phyloP scores from a whole-genome alignment of 2,888 invertebrate species.

The Mellilla xanthometata region DNA sequence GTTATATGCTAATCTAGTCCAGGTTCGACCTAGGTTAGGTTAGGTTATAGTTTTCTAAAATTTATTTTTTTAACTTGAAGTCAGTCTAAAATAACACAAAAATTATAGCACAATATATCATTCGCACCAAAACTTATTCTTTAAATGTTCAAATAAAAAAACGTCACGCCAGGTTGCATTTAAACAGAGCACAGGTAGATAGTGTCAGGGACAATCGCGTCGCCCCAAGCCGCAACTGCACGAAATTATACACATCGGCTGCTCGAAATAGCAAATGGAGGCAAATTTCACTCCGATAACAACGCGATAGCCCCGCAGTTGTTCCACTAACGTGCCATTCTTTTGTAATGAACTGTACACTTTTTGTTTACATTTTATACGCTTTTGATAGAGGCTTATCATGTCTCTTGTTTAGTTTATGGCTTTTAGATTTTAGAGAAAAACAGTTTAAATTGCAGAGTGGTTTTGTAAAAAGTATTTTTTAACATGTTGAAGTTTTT shows the following conservation, averaged over 20 bases:
- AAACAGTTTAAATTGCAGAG: background rate
- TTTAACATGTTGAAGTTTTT: constrained; percentile 1
- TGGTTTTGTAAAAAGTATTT: background rate
- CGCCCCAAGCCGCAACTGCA: constrained; percentile 48
- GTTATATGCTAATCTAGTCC: no score
- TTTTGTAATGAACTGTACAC: constrained; percentile 53
- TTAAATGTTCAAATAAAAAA: no score
- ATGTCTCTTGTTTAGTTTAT: constrained; percentile 5
- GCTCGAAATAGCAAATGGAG: constrained; percentile 33
- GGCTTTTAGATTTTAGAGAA: constrained; percentile 3
- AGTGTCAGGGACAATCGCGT: constrained; percentile 59
- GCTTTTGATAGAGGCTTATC: constrained; percentile 27
- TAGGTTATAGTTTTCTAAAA: no score
- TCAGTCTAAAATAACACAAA: no score
- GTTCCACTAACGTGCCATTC: constrained; percentile 39
- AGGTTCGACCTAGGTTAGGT: no score
- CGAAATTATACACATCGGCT: constrained; percentile 49
- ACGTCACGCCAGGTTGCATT: constrained; percentile 53
- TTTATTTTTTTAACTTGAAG: no score
- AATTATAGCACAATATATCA: no score
- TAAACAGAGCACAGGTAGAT: constrained; percentile 57
- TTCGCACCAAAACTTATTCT: no score
- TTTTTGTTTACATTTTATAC: constrained; percentile 32
- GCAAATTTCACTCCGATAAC: constrained; percentile 47
- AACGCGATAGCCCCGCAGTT: constrained; percentile 42